Conservation (phyloP, 2,888 invertebrate genomes). For the Lithosia quadra region DNA sequence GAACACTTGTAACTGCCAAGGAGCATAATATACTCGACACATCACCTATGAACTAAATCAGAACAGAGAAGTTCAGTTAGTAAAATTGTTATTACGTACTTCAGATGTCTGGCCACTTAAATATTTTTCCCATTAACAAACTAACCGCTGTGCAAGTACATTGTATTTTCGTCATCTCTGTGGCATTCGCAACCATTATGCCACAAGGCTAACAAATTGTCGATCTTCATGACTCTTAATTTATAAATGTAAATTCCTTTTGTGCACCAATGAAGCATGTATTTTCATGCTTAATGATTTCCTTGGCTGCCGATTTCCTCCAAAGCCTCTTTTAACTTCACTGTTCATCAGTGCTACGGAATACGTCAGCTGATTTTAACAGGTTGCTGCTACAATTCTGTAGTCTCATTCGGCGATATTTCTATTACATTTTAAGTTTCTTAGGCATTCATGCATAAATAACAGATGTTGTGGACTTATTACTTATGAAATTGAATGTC, state of each 20-base stretch:
- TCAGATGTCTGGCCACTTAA: slow-evolving; percentile 9
- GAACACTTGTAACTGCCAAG: too few species aligned
- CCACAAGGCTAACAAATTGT: slow-evolving; percentile 56
- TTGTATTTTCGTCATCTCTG: slow-evolving; percentile 42
- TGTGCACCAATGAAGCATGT: slow-evolving; percentile 39
- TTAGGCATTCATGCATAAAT: neutral
- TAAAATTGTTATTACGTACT: neutral
- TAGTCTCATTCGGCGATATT: neutral
- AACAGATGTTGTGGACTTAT: too few species aligned
- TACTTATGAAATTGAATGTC: slow-evolving; percentile 12
- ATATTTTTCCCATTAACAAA: slow-evolving; percentile 28
- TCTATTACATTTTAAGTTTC: neutral
- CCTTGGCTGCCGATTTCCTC: slow-evolving; percentile 47
- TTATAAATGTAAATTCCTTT: slow-evolving; percentile 47
- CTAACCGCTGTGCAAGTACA: slow-evolving; percentile 30
- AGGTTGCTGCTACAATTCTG: slow-evolving; percentile 20
- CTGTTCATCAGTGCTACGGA: slow-evolving; percentile 36
- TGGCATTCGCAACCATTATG: slow-evolving; percentile 52
- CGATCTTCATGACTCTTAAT: slow-evolving; percentile 51
- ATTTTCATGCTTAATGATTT: slow-evolving; percentile 50
- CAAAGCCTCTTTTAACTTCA: slow-evolving; percentile 28
- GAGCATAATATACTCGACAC: neutral
- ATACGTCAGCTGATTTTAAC: slow-evolving; percentile 36
- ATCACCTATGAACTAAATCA: neutral
- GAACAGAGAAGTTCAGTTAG: neutral